Conservation (phyloP, 2,113 vertebrate species). For the Dicaeum eximium region DNA sequence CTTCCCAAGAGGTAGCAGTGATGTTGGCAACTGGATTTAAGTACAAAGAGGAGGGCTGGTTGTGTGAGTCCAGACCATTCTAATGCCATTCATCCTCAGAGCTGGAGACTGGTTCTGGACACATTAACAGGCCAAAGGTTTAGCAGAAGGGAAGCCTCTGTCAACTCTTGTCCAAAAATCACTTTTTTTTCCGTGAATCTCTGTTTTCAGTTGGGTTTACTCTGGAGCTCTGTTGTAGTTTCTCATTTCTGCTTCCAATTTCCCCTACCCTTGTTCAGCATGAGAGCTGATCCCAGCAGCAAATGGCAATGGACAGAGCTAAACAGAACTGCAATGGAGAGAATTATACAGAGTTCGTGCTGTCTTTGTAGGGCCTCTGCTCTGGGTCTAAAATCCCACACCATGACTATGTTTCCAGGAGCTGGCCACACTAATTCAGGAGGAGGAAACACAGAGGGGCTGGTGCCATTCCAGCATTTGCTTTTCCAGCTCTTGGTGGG, state of each 20-base stretch:
- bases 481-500: not conserved
- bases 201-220: not conserved
- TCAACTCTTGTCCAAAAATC: not conserved
- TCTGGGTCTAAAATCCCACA: not conserved
- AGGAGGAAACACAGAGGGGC: not conserved
- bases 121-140: not conserved
- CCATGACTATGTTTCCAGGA: not conserved
- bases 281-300: not conserved
- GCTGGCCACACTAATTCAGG: not conserved
- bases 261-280: not conserved
- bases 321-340: not conserved
- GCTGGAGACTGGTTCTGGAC: not conserved
- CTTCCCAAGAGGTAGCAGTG: not conserved
- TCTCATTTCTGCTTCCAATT: not conserved
- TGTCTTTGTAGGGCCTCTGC: not conserved
- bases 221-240: not conserved
- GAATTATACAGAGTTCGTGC: not conserved
- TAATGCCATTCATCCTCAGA: not conserved
- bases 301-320: not conserved
- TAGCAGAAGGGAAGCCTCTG: not conserved
- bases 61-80: not conserved
- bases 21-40: not conserved
- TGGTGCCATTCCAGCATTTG: not conserved
- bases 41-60: not conserved
- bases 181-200: not conserved